Evolutionary conservation across 2,888 invertebrate genomes (phyloP).

Genomic region (Ichneumoninae sp.): DNA sequence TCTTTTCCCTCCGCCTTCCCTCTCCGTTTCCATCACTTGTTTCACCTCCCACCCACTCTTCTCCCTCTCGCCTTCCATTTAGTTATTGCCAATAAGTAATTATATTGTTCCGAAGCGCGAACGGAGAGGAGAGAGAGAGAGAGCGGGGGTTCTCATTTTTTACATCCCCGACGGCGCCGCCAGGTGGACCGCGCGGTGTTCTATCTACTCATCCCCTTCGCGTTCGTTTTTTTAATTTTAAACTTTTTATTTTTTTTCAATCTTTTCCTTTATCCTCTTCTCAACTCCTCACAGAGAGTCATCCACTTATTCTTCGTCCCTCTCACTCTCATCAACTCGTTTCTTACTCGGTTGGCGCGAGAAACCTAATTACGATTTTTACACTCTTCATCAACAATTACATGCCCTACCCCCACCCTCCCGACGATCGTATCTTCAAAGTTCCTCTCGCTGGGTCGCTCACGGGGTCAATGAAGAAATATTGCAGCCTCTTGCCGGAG

Average conservation of each 20-base stretch:
- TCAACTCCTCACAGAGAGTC: constrained; percentile 41
- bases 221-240: constrained; percentile 13
- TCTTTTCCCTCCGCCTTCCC: constrained; percentile 37
- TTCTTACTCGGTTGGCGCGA: constrained; percentile 50
- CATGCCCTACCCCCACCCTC: constrained; percentile 58
- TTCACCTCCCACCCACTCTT: constrained; percentile 23
- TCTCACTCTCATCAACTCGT: constrained; percentile 15
- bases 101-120: constrained; percentile 71
- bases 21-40: constrained; percentile 47
- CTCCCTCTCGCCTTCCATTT: constrained; percentile 70
- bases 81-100: constrained; percentile 77
- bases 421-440: constrained; percentile 65
- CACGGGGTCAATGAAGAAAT: constrained; percentile 70
- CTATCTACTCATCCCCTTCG: constrained; percentile 39
- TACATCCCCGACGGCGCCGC: constrained; percentile 70
- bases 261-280: constrained; percentile 24
- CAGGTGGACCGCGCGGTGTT: constrained; percentile 61
- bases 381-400: constrained; percentile 73
- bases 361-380: constrained; percentile 73
- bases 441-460: constrained; percentile 68
- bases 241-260: constrained; percentile 15
- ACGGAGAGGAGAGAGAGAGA: constrained; percentile 22
- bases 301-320: constrained; percentile 47
- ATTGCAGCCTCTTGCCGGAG: constrained; percentile 58
- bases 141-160: constrained; percentile 68